Evolutionary conservation across 2,888 invertebrate genomes (phyloP).

Genomic region (Schizaphis graminum): DNA sequence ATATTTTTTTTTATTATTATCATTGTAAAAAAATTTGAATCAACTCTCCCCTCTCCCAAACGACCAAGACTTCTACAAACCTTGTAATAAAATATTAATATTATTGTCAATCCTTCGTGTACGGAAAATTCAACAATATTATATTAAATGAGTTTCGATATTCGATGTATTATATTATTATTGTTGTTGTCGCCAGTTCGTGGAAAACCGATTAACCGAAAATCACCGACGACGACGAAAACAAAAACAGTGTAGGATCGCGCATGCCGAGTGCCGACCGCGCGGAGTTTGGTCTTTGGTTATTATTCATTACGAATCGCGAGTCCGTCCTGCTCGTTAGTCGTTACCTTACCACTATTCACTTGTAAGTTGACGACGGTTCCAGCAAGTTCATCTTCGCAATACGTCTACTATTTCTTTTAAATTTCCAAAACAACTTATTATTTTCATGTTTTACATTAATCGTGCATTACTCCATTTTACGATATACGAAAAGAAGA

Average conservation of each 20-base stretch:
- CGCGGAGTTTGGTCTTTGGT: background rate
- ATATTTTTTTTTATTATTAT: no score
- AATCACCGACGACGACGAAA: background rate
- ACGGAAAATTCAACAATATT: background rate
- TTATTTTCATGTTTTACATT: background rate
- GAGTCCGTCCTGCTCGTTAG: no score
- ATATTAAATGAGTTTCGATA: background rate
- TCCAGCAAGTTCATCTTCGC: no score
- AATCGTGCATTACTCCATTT: background rate
- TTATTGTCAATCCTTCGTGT: background rate
- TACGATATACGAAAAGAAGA: background rate
- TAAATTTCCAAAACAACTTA: background rate
- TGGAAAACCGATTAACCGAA: background rate
- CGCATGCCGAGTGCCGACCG: background rate
- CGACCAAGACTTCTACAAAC: background rate
- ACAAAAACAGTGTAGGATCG: background rate
- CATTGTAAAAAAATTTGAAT: background rate
- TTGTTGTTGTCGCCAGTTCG: background rate
- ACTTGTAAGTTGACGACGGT: background rate
- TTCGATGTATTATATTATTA: background rate
- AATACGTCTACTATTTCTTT: background rate
- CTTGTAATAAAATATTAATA: background rate
- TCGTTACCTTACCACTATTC: background rate
- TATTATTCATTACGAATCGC: background rate
- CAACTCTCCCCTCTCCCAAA: background rate